Conservation (phyloP, 2,797 vertebrate genomes). For the Sebastes nivosus region DNA sequence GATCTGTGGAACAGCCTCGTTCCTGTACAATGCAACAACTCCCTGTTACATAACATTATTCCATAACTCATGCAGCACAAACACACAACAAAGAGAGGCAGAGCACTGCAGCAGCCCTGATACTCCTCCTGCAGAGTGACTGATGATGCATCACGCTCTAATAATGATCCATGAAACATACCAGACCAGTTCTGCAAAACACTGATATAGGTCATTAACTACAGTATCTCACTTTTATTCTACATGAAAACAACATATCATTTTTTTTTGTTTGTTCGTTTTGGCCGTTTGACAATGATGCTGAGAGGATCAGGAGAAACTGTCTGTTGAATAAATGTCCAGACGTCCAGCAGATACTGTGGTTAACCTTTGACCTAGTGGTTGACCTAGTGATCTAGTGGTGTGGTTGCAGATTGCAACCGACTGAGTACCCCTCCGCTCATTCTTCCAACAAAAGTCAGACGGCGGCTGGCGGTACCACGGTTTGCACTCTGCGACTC, state of each 20-base stretch:
- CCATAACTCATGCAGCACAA: slow-evolving; percentile 25
- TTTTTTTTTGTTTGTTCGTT: neutral
- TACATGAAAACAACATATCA: neutral
- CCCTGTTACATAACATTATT: slow-evolving; percentile 45
- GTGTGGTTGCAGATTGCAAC: too few species aligned
- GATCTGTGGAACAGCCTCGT: neutral
- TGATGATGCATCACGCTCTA: neutral
- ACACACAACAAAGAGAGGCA: slow-evolving; percentile 17
- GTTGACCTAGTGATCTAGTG: too few species aligned
- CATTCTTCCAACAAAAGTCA: too few species aligned
- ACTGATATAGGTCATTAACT: neutral
- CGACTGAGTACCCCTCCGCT: too few species aligned
- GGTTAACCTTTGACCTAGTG: neutral
- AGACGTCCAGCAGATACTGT: neutral
- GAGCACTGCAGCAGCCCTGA: slow-evolving; percentile 21
- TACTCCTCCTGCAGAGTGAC: slow-evolving; percentile 11
- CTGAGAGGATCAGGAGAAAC: neutral
- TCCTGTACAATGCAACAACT: slow-evolving; percentile 15
- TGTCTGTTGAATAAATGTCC: neutral
- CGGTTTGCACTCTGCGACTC: too few species aligned
- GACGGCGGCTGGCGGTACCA: too few species aligned
- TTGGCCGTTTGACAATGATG: neutral
- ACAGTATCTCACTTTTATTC: neutral
- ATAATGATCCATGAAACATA: neutral
- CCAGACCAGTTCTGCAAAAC: neutral